These are phyloP conservation scores for Melanogrammus aeglefinus DNA, from an alignment of 2,797 vertebrate species.

Conservation along the genomic window DNA sequence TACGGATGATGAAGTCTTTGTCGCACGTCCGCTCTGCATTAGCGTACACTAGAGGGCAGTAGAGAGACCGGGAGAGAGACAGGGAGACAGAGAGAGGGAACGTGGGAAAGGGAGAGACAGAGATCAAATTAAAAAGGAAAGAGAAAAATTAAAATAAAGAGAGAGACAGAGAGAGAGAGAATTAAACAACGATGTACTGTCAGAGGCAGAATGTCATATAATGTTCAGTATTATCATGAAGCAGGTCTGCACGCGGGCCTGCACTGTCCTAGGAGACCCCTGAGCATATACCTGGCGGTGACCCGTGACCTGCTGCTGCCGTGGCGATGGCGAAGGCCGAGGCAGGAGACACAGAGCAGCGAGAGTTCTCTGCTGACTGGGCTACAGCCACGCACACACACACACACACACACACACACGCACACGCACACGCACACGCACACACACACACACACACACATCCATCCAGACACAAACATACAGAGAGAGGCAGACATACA, in stretches of 20 bases:
- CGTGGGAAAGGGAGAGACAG: neutral
- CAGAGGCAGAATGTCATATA: neutral
- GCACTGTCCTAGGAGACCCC: neutral
- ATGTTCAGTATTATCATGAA: neutral
- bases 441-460: slow-evolving; percentile 10
- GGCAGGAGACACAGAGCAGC: slow-evolving; percentile 90
- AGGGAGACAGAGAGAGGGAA: neutral
- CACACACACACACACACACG: neutral
- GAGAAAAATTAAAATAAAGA: neutral
- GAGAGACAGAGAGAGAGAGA: neutral
- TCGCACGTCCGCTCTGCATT: slow-evolving; percentile 91
- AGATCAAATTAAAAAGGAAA: neutral
- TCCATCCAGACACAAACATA: neutral
- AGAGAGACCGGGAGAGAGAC: slow-evolving; percentile 9
- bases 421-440: neutral
- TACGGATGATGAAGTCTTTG: slow-evolving; percentile 97
- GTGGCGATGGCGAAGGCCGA: slow-evolving; percentile 98
- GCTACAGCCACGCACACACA: slow-evolving; percentile 64
- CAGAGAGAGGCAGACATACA: neutral
- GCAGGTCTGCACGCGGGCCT: neutral
- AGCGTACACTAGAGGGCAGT: slow-evolving; percentile 79
- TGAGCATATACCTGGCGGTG: slow-evolving; percentile 80
- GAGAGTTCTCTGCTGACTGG: slow-evolving; percentile 84
- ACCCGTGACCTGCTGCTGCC: slow-evolving; percentile 90
- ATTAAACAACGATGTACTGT: neutral